Evolutionary conservation across 1,140 invertebrate genomes (phyloP), one percentile per base, ranked within the genome.

Genomic region (Pogonomyrmex californicus): DNA sequence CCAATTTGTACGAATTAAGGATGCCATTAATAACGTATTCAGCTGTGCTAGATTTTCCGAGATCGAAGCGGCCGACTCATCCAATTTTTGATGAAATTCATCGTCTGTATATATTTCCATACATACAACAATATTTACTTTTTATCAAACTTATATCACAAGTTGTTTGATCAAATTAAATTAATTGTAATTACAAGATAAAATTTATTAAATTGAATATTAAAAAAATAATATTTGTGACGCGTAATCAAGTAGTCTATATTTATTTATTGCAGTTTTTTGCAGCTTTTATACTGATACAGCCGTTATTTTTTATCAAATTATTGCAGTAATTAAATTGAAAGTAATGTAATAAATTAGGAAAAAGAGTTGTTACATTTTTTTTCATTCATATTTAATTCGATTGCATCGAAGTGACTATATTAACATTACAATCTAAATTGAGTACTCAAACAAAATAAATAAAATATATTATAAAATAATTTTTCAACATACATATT

Each of bases 1-100:
- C 68, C 79, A 83, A 83, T 83, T 75, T 83, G 79, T 83, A 83
- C 41, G 79, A 83, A 83, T 83, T 83, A 83, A 83, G 79, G 79
- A 83, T 83, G 60, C 68, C 79, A 83, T 83, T 83, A 83, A 83
- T 83, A 83, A 83, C 68, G 54, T 60, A 83, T 83, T 75, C 79
- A 73, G 38, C 79, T 30, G 30, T 30, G 30, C 47, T 66, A 47
- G 47, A 79, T 83, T 75, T 83, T 38, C 68, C 65, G 49, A 82
- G 79, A 75, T 44, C 41, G 41, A 62, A 83, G 70, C 68, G 12
- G 36, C n/a, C 36, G 49, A n/a, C 23, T 12, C 10, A 30, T 54
- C 23, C 71, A 38, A 60, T 73, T 73, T 56, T 71, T 71, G 30
- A 75, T 54, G 54, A 12, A 83, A 12, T 7, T 38, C 12, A 38